These are phyloP conservation scores for Callaeas wilsoni DNA, from an alignment of 2,113 vertebrate species.

Conservation along the genomic window DNA sequence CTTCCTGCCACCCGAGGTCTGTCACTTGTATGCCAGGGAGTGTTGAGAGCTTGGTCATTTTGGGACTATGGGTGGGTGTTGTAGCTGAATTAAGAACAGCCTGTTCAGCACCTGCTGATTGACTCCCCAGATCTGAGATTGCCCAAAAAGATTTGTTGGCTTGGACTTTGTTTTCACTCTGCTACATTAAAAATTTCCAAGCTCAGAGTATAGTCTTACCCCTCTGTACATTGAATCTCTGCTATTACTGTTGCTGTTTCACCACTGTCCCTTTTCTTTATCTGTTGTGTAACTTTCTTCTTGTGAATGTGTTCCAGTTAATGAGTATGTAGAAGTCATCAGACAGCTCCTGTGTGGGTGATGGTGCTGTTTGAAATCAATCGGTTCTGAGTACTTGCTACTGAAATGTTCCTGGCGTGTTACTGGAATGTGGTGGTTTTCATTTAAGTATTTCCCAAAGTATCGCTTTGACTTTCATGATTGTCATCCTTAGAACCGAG, in stretches of 20 bases:
- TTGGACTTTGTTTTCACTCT: neutral
- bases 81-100: neutral
- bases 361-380: neutral
- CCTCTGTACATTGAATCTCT: neutral
- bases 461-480: neutral
- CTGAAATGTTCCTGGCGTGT: neutral
- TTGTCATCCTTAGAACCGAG: neutral
- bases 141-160: neutral
- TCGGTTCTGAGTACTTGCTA: neutral
- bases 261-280: neutral
- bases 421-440: neutral
- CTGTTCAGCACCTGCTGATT: neutral
- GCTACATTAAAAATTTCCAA: neutral
- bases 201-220: fast-evolving
- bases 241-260: neutral
- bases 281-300: neutral
- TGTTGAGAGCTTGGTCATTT: neutral
- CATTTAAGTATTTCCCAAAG: neutral
- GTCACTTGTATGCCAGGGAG: neutral
- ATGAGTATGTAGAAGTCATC: neutral
- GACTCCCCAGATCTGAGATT: neutral
- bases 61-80: fast-evolving
- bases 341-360: neutral
- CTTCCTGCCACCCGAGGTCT: neutral
- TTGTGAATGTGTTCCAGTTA: fast-evolving